These are phyloP conservation scores for Argyrosomus japonicus DNA, from an alignment of 2,113 vertebrate genomes.

Conservation along the genomic window DNA sequence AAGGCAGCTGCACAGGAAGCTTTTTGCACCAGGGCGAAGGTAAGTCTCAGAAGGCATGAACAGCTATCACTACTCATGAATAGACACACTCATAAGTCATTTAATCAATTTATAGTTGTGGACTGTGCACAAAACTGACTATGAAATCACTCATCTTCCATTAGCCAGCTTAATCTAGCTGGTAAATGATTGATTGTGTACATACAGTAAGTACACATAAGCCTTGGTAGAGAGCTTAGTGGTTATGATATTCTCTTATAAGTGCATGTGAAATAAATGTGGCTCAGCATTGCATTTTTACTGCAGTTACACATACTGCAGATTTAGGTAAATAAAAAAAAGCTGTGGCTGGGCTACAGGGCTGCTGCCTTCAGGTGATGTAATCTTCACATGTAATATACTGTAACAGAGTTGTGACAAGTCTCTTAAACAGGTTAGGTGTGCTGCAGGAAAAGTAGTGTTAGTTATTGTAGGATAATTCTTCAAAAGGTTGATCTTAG, in stretches of 20 bases:
- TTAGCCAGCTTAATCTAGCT: conserved; percentile 31
- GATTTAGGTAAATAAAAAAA: background rate
- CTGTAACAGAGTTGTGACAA: background rate
- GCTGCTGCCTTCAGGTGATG: background rate
- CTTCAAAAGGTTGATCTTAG: conserved; percentile 16
- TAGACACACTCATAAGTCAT: background rate
- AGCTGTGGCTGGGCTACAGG: background rate
- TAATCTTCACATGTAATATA: background rate
- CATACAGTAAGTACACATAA: background rate
- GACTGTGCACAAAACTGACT: conserved; percentile 10
- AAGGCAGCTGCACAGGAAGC: conserved; percentile 90
- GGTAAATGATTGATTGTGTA: conserved; percentile 65
- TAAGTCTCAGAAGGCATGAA: conserved; percentile 55
- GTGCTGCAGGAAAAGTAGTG: background rate
- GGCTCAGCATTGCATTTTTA: background rate
- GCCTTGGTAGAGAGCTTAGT: background rate
- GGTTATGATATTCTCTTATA: background rate
- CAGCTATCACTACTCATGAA: background rate
- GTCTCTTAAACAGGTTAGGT: background rate
- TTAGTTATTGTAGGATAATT: background rate
- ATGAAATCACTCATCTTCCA: conserved; percentile 14
- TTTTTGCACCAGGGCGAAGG: conserved; percentile 92
- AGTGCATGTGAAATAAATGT: conserved; percentile 9
- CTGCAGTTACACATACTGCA: background rate
- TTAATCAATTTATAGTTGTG: conserved; percentile 26